These are phyloP conservation scores for Eptesicus fuscus DNA, from an alignment of 2,113 vertebrate genomes.

Conservation along the genomic window DNA sequence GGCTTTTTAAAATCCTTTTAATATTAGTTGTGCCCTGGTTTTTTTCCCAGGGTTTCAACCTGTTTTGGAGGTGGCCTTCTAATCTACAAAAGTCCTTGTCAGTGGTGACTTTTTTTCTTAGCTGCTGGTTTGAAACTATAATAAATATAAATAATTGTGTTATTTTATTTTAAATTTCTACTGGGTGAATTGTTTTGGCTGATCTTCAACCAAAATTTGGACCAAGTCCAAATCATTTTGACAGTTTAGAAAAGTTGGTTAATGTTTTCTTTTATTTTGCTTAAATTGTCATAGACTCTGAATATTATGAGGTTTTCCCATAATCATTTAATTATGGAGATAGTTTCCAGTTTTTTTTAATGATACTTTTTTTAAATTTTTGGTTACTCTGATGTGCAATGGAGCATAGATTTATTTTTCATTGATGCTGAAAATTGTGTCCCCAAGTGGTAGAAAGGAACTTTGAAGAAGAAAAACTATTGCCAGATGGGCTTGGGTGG, in stretches of 20 bases:
- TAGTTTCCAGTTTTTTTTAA: constrained; percentile 63
- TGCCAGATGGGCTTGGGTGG: constrained; percentile 46
- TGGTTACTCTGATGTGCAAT: constrained; percentile 65
- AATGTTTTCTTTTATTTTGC: constrained; percentile 66
- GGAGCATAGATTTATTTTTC: constrained; percentile 65
- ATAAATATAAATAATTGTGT: constrained; percentile 64
- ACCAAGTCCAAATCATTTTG: constrained; percentile 62
- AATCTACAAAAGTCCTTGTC: not conserved
- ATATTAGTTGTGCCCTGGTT: not conserved
- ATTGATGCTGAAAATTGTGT: constrained; percentile 66
- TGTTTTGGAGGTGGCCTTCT: not conserved
- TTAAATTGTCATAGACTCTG: constrained; percentile 59
- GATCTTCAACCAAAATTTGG: constrained; percentile 32
- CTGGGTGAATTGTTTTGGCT: constrained; percentile 53
- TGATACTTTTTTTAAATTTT: constrained; percentile 38
- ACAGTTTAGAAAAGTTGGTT: constrained; percentile 65
- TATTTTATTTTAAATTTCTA: constrained; percentile 62
- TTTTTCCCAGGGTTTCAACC: not conserved
- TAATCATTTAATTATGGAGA: constrained; percentile 65
- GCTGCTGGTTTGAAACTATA: constrained; percentile 15
- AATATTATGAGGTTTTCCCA: constrained; percentile 58
- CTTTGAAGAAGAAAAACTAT: constrained; percentile 54
- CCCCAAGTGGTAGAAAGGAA: constrained; percentile 46
- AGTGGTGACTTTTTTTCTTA: constrained; percentile 31
- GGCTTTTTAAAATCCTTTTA: not conserved